phyloP scores from a whole-genome alignment of 2,888 invertebrate species.

The Harpalus rubripes region DNA sequence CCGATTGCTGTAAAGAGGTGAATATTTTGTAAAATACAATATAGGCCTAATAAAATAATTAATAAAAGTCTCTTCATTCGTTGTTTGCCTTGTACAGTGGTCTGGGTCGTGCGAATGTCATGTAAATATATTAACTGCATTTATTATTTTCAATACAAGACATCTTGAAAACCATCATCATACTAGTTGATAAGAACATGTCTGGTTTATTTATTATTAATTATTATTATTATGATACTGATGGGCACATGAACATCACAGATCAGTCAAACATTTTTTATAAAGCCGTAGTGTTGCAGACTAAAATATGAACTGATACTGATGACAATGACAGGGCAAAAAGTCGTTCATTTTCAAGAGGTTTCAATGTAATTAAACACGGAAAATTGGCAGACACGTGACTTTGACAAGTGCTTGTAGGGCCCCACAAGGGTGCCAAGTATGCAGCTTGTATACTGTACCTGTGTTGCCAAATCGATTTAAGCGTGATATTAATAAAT shows the following conservation, averaged over 20 bases:
- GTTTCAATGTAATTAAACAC: no score
- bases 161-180: slow-evolving; percentile 37
- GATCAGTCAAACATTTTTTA: slow-evolving; percentile 20
- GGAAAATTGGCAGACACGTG: no score
- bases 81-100: slow-evolving; percentile 22
- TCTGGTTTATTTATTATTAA: slow-evolving; percentile 38
- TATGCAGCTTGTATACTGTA: no score
- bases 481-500: no score
- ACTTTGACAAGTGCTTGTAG: no score
- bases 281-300: slow-evolving; percentile 32
- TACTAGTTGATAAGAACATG: neutral
- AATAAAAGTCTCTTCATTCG: slow-evolving; percentile 2
- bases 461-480: no score
- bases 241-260: slow-evolving; percentile 19
- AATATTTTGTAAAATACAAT: slow-evolving; percentile 33
- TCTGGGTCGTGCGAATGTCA: neutral
- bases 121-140: neutral
- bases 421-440: no score
- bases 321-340: no score
- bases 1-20: slow-evolving; percentile 7
- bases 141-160: neutral
- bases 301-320: no score
- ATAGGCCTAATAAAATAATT: slow-evolving; percentile 46
- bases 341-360: no score
- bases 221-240: slow-evolving; percentile 33